These are phyloP conservation scores for Porites cylindrica DNA, from an alignment of 92 coral and sea anemone genomes.

Conservation along the genomic window DNA sequence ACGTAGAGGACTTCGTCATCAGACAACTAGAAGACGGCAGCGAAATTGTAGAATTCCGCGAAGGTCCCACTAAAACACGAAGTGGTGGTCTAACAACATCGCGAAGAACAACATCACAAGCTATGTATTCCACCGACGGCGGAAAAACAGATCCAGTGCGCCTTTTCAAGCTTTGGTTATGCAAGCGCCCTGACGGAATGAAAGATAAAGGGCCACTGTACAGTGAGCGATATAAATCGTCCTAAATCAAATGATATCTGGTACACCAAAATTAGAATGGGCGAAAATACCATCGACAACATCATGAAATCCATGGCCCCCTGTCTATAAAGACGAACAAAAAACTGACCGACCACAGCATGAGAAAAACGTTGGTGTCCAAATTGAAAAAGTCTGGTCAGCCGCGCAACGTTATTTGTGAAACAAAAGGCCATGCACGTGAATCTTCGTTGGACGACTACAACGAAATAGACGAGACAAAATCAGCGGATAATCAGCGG, in stretches of 20 bases:
- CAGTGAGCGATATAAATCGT: neutral
- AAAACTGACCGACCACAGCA: constrained; percentile 26
- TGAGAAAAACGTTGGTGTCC: constrained; percentile 49
- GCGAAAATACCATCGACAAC: constrained; percentile 61
- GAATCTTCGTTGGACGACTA: constrained; percentile 75
- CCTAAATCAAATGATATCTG: constrained; percentile 41
- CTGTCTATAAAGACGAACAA: constrained; percentile 41
- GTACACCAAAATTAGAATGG: constrained; percentile 74
- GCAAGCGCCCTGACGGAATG: constrained; percentile 66
- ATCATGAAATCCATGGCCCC: constrained; percentile 63
- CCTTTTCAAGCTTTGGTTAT: constrained; percentile 70
- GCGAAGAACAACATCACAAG: no score
- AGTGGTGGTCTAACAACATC: no score
- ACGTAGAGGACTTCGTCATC: constrained; percentile 50
- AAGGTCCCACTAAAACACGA: no score
- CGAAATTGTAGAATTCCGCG: constrained; percentile 45
- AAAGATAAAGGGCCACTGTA: constrained; percentile 70
- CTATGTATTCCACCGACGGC: constrained; percentile 62
- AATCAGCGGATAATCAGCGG: constrained; percentile 67
- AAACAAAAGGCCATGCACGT: constrained; percentile 74
- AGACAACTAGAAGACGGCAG: constrained; percentile 54
- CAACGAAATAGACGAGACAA: constrained; percentile 49
- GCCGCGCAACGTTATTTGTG: constrained; percentile 64
- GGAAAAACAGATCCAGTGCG: constrained; percentile 57
- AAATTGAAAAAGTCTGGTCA: constrained; percentile 66